phyloP scores from a whole-genome alignment of 2,888 invertebrate species.

The Drosophila anomelani region DNA sequence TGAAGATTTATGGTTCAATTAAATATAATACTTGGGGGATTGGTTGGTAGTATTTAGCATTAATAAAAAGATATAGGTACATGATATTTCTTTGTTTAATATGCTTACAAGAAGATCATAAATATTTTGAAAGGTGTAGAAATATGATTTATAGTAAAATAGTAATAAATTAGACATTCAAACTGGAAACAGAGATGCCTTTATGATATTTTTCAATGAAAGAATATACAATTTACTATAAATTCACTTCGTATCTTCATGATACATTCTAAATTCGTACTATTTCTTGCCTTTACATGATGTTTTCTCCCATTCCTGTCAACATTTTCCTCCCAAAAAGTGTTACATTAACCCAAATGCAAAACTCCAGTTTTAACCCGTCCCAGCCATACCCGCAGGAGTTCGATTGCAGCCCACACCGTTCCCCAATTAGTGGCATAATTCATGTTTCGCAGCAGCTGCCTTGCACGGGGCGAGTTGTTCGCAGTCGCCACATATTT shows the following conservation, averaged over 20 bases:
- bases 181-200: neutral
- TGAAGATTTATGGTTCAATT: conserved; percentile 17
- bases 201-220: neutral
- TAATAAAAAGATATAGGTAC: neutral
- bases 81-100: neutral
- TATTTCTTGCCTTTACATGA: neutral
- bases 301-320: conserved; percentile 13
- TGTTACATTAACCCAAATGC: conserved; percentile 77
- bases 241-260: neutral
- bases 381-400: conserved; percentile 15
- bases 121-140: neutral
- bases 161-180: neutral
- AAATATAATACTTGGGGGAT: neutral
- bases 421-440: conserved; percentile 76
- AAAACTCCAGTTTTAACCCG: conserved; percentile 40
- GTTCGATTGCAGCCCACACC: conserved; percentile 44
- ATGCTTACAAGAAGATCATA: neutral
- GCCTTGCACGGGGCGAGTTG: conserved; percentile 57
- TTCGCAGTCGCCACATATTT: conserved; percentile 73
- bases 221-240: neutral
- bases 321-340: conserved; percentile 39
- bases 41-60: neutral
- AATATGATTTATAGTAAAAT: neutral
- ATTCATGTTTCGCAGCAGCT: conserved; percentile 68
- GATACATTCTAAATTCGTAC: neutral